phyloP scores from a whole-genome alignment of 2,888 invertebrate species.

The Schrankia costaestrigalis region DNA sequence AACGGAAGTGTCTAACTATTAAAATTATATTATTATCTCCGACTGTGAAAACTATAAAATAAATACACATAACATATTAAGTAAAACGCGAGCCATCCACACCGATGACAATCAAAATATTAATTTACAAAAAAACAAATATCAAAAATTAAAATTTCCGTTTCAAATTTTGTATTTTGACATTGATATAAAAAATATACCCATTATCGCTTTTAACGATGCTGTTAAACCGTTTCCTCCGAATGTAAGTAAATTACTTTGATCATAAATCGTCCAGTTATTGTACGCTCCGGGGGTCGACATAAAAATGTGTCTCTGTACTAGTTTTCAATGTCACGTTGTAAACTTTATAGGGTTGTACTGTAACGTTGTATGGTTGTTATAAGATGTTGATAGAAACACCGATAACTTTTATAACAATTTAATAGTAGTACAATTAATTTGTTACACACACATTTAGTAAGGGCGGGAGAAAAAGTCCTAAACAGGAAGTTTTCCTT shows the following conservation, averaged over 20 bases:
- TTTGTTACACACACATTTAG: no score
- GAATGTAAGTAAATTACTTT: conserved; percentile 39
- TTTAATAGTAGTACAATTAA: no score
- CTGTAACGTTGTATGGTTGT: not conserved
- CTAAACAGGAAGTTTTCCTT: no score
- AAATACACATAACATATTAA: no score
- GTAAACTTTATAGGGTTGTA: conserved; percentile 7
- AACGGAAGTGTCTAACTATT: no score
- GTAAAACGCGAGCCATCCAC: no score
- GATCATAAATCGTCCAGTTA: conserved; percentile 41
- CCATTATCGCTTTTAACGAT: conserved; percentile 41
- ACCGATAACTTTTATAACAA: no score
- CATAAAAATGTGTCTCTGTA: conserved; percentile 18
- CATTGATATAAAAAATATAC: conserved; percentile 42
- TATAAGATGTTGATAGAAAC: no score
- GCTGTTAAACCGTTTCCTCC: conserved; percentile 37
- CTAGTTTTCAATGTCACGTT: conserved; percentile 7
- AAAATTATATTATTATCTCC: no score
- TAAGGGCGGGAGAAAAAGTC: no score
- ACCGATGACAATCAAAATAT: not conserved
- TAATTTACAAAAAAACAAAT: not conserved
- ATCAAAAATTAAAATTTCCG: not conserved
- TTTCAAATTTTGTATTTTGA: conserved; percentile 11
- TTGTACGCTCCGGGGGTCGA: conserved; percentile 27
- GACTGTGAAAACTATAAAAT: no score